Conservation (phyloP, 1,140 invertebrate species). For the Drosophila funebris region DNA sequence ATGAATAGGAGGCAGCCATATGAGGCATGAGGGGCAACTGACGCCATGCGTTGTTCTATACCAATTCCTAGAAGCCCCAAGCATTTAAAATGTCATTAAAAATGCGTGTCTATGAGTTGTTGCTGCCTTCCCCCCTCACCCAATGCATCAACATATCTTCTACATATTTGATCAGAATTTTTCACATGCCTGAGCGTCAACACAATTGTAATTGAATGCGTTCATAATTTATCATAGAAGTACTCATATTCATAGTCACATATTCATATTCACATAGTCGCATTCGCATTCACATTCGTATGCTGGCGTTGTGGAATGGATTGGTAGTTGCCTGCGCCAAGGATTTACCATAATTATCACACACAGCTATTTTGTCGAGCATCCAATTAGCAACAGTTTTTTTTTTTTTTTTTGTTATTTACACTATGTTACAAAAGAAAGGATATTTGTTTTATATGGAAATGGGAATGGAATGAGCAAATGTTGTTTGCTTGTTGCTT, state of each 20-base stretch:
- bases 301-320: background rate
- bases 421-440: conserved; percentile 4
- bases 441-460: background rate
- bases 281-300: background rate
- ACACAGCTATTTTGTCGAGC: conserved; percentile 60
- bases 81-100: conserved; percentile 78
- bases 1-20: background rate
- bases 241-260: background rate
- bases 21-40: background rate
- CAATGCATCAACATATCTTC: conserved; percentile 18
- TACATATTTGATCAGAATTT: conserved; percentile 75
- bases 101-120: conserved; percentile 56
- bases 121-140: background rate
- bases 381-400: conserved; percentile 66
- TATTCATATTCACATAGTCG: background rate
- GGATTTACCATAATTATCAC: conserved; percentile 59
- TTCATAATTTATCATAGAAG: conserved; percentile 66
- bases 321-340: conserved; percentile 6
- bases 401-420: no score
- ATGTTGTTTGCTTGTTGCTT: no score
- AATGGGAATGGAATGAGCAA: background rate
- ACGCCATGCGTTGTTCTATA: conserved; percentile 7
- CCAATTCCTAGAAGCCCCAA: background rate
- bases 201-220: conserved; percentile 75
- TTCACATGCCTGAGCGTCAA: conserved; percentile 71